phyloP scores from a whole-genome alignment of 1,140 invertebrate genomes.

The Fopius arisanus region DNA sequence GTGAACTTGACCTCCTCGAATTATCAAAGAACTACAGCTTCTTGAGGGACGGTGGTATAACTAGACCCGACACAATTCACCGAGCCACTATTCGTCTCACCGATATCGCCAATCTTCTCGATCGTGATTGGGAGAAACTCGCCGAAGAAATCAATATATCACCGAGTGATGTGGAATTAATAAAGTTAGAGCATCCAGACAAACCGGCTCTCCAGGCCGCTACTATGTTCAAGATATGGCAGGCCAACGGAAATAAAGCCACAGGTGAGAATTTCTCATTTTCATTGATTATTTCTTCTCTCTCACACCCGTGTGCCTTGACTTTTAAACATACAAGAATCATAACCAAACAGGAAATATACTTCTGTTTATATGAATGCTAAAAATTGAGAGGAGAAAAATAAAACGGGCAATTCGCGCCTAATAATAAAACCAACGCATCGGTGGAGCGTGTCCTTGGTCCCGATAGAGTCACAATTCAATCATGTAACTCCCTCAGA shows the following conservation, averaged over 20 bases:
- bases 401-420: not conserved
- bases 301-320: not conserved
- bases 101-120: slow-evolving; percentile 90
- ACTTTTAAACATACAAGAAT: not conserved
- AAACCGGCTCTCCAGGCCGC: slow-evolving; percentile 90
- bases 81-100: slow-evolving; percentile 84
- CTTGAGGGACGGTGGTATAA: slow-evolving; percentile 66
- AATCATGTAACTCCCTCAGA: not conserved
- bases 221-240: slow-evolving; percentile 92
- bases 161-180: slow-evolving; percentile 86
- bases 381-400: not conserved
- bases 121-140: slow-evolving; percentile 90
- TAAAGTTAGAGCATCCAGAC: slow-evolving; percentile 85
- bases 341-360: not conserved
- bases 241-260: slow-evolving; percentile 76
- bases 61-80: slow-evolving; percentile 75
- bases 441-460: slow-evolving; percentile 21
- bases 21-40: slow-evolving; percentile 74
- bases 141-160: slow-evolving; percentile 86
- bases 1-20: slow-evolving; percentile 76
- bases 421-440: slow-evolving; percentile 20
- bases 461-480: slow-evolving; percentile 10
- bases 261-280: slow-evolving; percentile 66
- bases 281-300: not conserved
- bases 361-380: not conserved